Evolutionary conservation across 2,888 invertebrate species (phyloP).

Genomic region (Cenopis cana): DNA sequence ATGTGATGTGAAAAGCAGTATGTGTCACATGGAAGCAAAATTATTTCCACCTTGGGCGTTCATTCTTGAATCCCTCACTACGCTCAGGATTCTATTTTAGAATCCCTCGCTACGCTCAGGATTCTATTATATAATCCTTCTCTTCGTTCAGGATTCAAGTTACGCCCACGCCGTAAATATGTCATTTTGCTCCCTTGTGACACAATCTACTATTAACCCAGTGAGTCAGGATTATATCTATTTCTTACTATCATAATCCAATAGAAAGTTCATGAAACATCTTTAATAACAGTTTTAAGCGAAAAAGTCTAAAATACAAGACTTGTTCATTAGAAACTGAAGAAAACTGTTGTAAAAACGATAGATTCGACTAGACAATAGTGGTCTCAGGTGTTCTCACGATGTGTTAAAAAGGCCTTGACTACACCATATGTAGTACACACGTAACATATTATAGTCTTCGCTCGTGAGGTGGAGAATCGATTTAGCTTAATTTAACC

Average conservation of each 20-base stretch:
- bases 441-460: conserved; percentile 32
- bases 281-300: neutral
- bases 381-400: conserved; percentile 42
- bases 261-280: neutral
- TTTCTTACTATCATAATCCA: neutral
- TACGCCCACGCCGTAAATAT: too few species aligned
- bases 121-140: too few species aligned
- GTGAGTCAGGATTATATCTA: too few species aligned
- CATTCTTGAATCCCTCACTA: too few species aligned
- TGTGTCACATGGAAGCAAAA: too few species aligned
- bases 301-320: conserved; percentile 13
- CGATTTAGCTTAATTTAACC: conserved; percentile 4
- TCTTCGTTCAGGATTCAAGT: too few species aligned
- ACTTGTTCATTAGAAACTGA: conserved; percentile 38
- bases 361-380: conserved; percentile 39
- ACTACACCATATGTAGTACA: conserved; percentile 30
- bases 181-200: too few species aligned
- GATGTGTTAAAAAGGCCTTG: conserved; percentile 35
- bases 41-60: too few species aligned
- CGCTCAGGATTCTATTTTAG: too few species aligned
- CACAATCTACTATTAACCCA: too few species aligned
- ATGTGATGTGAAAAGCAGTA: too few species aligned
- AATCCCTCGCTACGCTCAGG: too few species aligned
- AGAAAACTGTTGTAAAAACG: conserved; percentile 22
- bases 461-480: conserved; percentile 11